These are phyloP conservation scores for Coecobrya sp. DNA, from an alignment of 2,888 invertebrate species.

Conservation along the genomic window DNA sequence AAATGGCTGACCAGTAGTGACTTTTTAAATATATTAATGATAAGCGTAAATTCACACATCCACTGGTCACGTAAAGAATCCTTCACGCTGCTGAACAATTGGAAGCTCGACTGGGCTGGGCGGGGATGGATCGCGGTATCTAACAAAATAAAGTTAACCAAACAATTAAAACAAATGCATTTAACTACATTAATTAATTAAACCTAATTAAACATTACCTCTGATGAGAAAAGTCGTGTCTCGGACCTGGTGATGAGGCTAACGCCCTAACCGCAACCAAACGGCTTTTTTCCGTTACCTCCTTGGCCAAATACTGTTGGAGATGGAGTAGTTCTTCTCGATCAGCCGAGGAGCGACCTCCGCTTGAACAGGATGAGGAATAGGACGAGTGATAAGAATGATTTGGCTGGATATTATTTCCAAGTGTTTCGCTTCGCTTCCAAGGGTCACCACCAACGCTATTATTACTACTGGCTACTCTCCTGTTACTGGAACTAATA, in stretches of 20 bases:
- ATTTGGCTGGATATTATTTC: conserved; percentile 78
- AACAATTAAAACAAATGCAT: background rate
- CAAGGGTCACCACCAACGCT: conserved; percentile 47
- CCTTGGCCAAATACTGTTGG: conserved; percentile 85
- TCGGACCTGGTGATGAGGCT: conserved; percentile 82
- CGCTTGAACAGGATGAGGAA: conserved; percentile 83
- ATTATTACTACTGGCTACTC: background rate
- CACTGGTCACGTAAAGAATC: conserved; percentile 85
- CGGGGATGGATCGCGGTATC: conserved; percentile 85
- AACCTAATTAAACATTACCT: conserved; percentile 58
- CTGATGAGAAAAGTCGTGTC: conserved; percentile 76
- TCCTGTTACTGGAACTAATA: conserved; percentile 16
- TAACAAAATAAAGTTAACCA: conserved; percentile 29
- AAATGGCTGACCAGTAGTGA: conserved; percentile 66
- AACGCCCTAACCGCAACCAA: conserved; percentile 85
- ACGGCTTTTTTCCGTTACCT: conserved; percentile 86
- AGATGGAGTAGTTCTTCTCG: conserved; percentile 85
- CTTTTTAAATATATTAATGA: conserved; percentile 57
- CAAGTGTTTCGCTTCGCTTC: conserved; percentile 65
- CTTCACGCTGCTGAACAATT: conserved; percentile 86
- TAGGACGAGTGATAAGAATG: conserved; percentile 85
- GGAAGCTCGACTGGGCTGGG: conserved; percentile 85
- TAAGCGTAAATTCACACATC: conserved; percentile 78
- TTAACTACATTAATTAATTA: background rate
- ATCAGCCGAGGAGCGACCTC: conserved; percentile 84